Base-by-base conservation (phyloP, 2,797 vertebrate genomes). In the Danio tinwini region DNA sequence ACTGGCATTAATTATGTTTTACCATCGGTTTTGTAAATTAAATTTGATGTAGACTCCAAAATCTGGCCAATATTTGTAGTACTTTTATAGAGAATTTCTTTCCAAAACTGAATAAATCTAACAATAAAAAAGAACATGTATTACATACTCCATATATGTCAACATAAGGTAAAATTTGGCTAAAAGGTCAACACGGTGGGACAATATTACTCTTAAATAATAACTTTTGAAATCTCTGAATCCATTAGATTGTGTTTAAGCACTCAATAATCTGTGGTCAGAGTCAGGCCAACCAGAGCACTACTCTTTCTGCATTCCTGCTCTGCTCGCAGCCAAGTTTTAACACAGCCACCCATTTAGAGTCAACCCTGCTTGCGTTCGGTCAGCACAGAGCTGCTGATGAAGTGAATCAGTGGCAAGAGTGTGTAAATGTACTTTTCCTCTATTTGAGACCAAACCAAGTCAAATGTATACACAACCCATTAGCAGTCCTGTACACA, bases 221-320 rank as follows among this genome's bases (percentile, higher is more conserved):
- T 40, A 50, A n/a, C 2, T 58, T 58, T 58, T 8, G 7, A 14
- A 53, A 67, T 59, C 42, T 29, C 13, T 59, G 42, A 45, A 73
- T 73, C 19, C 42, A 73, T 29, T 78, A 71, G 58, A 78, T 71
- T 71, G 65, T 61, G 44, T 78, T 55, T 56, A 16, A 37, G 58
- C 53, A 58, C 44, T 59, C 78, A 84, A 59, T 86, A 85, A 86
- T 80, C 87, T 78, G 84, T 82, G 72, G 82, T 87, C 78, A 86
- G 86, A 87, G 81, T 78, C 65, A 17, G 59, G 75, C 81, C 85
- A 87, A 83, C 78, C 88, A 85, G 77, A 82, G 74, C 29, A 37
- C 73, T 74, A 47, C 16, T 16, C 74, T 65, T 78, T 85, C 53
- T 50, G 49, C 59, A 68, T 70, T 78, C 70, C 59, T 61, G 44